Conservation (phyloP, 2,888 invertebrate genomes). For the Chrysomela aeneicollis region DNA sequence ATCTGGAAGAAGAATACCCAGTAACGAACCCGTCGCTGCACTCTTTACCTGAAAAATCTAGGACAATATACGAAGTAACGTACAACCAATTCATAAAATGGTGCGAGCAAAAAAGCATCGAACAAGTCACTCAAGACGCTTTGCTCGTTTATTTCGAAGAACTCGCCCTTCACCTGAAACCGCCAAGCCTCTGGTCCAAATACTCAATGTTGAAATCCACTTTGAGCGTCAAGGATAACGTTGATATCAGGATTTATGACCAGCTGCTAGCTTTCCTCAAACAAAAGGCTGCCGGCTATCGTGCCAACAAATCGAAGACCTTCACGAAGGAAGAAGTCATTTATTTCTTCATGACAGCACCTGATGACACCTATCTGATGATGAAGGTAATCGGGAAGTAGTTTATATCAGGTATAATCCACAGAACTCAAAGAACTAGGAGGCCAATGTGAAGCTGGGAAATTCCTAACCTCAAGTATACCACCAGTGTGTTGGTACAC, state of each 20-base stretch:
- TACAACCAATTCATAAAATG: conserved; percentile 18
- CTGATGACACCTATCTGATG: conserved; percentile 15
- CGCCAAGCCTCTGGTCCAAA: conserved; percentile 16
- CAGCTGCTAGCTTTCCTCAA: conserved; percentile 13
- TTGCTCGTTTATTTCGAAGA: conserved; percentile 18
- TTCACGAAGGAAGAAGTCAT: conserved; percentile 18
- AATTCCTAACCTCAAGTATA: too few relatives aligned
- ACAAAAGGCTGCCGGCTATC: conserved; percentile 13
- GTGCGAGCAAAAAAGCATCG: conserved; percentile 12
- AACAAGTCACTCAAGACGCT: conserved; percentile 10
- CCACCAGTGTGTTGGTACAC: too few relatives aligned
- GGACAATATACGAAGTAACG: conserved; percentile 15
- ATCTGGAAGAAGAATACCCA: too few relatives aligned
- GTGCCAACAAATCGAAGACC: conserved; percentile 18
- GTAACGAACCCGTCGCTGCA: too few relatives aligned
- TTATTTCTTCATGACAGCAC: conserved; percentile 16
- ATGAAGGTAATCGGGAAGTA: conserved; percentile 29
- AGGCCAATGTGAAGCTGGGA: too few relatives aligned
- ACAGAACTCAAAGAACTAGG: too few relatives aligned
- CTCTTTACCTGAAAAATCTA: too few relatives aligned
- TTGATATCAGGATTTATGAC: conserved; percentile 17
- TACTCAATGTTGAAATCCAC: conserved; percentile 23
- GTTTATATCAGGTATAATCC: too few relatives aligned
- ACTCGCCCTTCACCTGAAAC: conserved; percentile 14
- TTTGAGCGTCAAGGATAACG: conserved; percentile 1